Evolutionary conservation across 2,113 vertebrate species (phyloP).

Genomic region (Ochotona curzoniae): DNA sequence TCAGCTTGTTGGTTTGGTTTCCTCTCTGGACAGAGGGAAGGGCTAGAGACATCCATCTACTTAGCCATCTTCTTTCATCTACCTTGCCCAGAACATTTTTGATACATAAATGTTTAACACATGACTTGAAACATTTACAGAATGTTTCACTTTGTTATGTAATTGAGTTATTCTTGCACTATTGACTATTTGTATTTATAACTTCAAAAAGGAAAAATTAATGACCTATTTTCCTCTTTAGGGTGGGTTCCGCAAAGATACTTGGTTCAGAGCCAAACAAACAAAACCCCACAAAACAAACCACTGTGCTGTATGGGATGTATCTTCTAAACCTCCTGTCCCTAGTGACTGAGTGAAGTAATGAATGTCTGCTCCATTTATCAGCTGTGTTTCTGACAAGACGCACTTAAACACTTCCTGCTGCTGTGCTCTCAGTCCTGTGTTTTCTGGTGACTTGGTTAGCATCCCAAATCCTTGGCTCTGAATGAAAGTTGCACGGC

Average conservation of each 20-base stretch:
- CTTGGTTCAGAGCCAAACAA: not conserved
- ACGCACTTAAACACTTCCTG: not conserved
- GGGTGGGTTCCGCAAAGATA: not conserved
- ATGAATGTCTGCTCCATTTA: slow-evolving; percentile 20
- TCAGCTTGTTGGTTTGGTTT: no score
- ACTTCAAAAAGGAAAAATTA: no score
- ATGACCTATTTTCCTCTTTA: not conserved
- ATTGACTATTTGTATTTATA: not conserved
- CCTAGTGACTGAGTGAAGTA: not conserved
- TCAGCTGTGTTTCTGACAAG: slow-evolving; percentile 13
- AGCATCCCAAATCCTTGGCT: not conserved
- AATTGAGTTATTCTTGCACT: slow-evolving; percentile 16
- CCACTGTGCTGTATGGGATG: not conserved
- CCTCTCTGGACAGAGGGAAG: no score
- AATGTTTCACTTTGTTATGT: not conserved
- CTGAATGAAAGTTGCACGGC: not conserved
- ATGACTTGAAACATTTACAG: not conserved
- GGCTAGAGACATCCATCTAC: no score
- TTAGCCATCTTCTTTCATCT: not conserved
- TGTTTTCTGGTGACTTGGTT: not conserved
- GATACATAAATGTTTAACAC: slow-evolving; percentile 33
- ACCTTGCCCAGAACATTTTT: slow-evolving; percentile 23
- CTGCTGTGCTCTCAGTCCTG: not conserved
- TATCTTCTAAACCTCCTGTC: slow-evolving; percentile 1
- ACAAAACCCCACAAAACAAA: no score